Base-by-base conservation (phyloP, 1,140 invertebrate genomes). In the Panagrolaimus sp. region DNA sequence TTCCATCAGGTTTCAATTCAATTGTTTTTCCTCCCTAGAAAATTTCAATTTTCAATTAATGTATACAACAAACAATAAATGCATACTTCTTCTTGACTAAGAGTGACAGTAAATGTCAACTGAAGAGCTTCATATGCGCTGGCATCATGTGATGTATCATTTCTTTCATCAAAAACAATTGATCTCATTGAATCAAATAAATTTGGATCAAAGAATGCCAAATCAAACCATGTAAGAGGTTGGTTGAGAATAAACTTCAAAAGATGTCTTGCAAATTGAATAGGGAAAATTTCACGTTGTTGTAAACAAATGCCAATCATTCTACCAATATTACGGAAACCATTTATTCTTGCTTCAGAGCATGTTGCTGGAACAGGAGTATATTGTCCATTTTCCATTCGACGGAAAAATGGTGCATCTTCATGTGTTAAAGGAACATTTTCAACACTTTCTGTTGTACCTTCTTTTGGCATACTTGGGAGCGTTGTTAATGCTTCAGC, bases 121-220 rank as follows among this genome's bases (percentile, higher is more conserved):
- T 96, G 93, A 71, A 97, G 87, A 61, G 63, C 53, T 43, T 82
- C 72, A 57, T 72, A 79, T 43, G 69, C 80, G 5, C 75, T 68
- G 16, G 91, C 89, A 61, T 89, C 88, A 80, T 97, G 94, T n/a
- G 92, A 84, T 71, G 88, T 88, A 51, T 81, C 77, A 5, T 74
- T 72, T 77, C 89, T 89, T 47, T 89, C 89, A 76, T 84, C 96
- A 92, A 57, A 88, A 23, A 97, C 91, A 65, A 98, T 87, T 84
- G 96, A 91, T 63, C 96, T 87, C 71, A 98, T 86, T 78, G 92
- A 95, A 87, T 99, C 96, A 81, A 97, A 99, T 81, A 98, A 91
- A 8, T 92, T 89, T 13, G 93, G 91, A 86, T 99, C 96, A 82
- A 95, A 98, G 86, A 99, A 99, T 47, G 96, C 96, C 75, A 99